Evolutionary conservation across 2,888 invertebrate species (phyloP), one percentile per base, ranked within the genome.

Genomic region (Cistogaster globosa): DNA sequence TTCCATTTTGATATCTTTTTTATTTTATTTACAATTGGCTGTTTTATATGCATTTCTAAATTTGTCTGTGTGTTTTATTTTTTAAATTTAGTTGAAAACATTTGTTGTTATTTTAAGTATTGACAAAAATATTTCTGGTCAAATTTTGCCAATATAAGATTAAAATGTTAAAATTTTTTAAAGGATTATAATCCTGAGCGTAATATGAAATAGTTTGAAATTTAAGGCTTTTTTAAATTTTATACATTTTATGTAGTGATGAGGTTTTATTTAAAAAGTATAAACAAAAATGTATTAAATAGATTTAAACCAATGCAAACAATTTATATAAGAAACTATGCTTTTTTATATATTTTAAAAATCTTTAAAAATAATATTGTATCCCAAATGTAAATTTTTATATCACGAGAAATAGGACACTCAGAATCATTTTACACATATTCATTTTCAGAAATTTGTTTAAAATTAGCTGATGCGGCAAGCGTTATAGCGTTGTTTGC

Each of bases 1-100:
- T 68, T 68, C 32, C 7, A 42, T 76, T 53, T 26, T 78, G 42
- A 53, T 55, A 42, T 42, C 11, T 4, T 55, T 57, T 57, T 22
- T 67, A 45, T 74, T 76, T 2, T 75, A 75, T 78, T 77, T 77
- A 71, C 57, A 69, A 51, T 45, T 69, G 32, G 20, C 32, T 68
- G 51, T 26, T 22, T 38, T 32, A 7, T 65, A 8, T 55, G 55
- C 11, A 20, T 55, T n/a, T n/a, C n/a, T n/a, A n/a, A 18, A 5
- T 32, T 55, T 62, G 18, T 48, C 16, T 72, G 45, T 60, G 18
- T 48, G 3, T 53, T 42, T 32, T 22, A 63, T 12, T 53, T 32
- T 45, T 42, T 38, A 9, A 36, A 4, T 62, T 20, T 36, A 26
- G 26, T 8, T 20, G 55, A 53, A 75, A 75, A 55, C 26, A 75